Evolutionary conservation across 2,888 invertebrate species (phyloP), one percentile per base, ranked within the genome.

Genomic region (Argynnis bischoffii): DNA sequence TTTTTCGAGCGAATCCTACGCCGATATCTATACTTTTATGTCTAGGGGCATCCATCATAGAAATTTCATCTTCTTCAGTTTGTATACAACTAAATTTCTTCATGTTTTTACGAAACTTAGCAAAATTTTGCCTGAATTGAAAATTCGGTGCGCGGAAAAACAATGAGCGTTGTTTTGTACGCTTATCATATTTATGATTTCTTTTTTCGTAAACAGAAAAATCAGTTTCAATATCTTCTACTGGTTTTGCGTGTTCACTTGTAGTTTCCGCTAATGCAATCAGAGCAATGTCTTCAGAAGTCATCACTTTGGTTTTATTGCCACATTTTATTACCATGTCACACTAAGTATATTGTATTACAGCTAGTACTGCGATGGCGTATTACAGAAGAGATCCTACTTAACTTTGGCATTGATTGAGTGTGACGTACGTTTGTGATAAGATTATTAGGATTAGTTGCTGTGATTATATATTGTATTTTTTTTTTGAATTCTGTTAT

Each of bases 351-450:
- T 53, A 46, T 56, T 80, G n/a, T n/a, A n/a, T n/a, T n/a, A n/a
- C n/a, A 74, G 66, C 78, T 8, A 4, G 57, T 48, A 71, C 77
- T 75, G 74, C 76, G 78, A 75, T 74, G 77, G 79, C 77, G 80
- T 82, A 84, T 81, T 82, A 76, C 74, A 70, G 69, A 69, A 78
- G 78, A 85, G 80, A 85, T 81, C 81, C 78, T 72, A 73, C 74
- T 73, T 72, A 76, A 80, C 83, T 83, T 82, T 88, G 90, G 90
- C 92, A 90, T 92, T 92, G 92, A 92, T 92, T 91, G 89, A 89
- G 86, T 81, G 81, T 88, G 89, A 88, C 88, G 89, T 79, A 59
- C 85, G 84, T 77, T 59, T 63, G 70, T 72, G 89, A 91, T 91
- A 91, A 90, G 88, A 88, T 88, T 78, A 76, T 79, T 78, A 71